Base-by-base conservation (phyloP, 2,888 invertebrate genomes). In the Nineta flava region DNA sequence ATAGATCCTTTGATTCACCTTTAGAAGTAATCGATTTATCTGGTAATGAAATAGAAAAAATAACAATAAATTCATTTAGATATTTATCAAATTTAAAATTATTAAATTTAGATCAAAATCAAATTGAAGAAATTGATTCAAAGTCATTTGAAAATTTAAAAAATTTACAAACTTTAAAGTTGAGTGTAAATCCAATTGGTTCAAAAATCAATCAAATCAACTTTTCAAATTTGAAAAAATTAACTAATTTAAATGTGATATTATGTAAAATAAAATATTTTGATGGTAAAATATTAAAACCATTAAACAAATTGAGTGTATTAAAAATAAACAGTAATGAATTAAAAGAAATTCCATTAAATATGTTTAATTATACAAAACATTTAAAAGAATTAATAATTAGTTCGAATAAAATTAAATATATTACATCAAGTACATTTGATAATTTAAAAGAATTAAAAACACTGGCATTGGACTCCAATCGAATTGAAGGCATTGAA, bases 381-480 rank as follows among this genome's bases (percentile, higher is more conserved):
- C 44, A 51, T 43, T 47, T 58, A 43, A 46, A 53, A 38, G 46
- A 13, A 6, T 46, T 58, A n/a, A 55, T 57, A 47, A 49, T 57
- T 45, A 55, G 56, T 3, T 19, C 44, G 13, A 58, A 58, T 49
- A 47, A 52, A 34, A 31, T 58, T 15, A 41, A 21, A 16, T 52
- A 35, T 10, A 35, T 58, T 9, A 49, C 51, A 19, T 47, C 52
- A n/a, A 50, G 49, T 16, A 45, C 54, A 3, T 53, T 57, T 15
- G 50, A 54, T 48, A 50, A 53, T 41, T 52, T 53, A 16, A 49
- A 52, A 45, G 15, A 48, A 15, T 45, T 59, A 12, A 51, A 50
- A 19, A 51, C 50, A 51, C 50, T 59, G 7, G 57, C 58, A 51
- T 32, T 58, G 17, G 55, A 56, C 10, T 48, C 51, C 17, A 59